These are phyloP conservation scores for Caenorhabditis latens DNA, from an alignment of 1,140 invertebrate genomes.

Conservation along the genomic window DNA sequence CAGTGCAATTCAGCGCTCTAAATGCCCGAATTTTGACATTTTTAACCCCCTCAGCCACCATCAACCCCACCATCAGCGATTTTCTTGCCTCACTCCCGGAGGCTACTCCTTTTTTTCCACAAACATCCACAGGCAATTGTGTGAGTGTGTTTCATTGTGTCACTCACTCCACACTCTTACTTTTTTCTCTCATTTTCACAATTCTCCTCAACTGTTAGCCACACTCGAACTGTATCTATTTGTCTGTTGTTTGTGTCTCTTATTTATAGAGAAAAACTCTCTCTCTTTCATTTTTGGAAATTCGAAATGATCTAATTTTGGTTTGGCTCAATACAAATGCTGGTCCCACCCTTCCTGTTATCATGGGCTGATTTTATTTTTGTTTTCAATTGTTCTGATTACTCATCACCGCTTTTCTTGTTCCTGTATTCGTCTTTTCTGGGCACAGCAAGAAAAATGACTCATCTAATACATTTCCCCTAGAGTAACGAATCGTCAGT, in stretches of 20 bases:
- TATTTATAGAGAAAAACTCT: background rate
- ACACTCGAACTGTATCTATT: constrained; percentile 47
- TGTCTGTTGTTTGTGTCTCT: constrained; percentile 50
- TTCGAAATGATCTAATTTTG: constrained; percentile 3
- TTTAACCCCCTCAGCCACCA: background rate
- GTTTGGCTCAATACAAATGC: background rate
- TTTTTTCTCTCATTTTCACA: constrained; percentile 29
- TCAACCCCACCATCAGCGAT: constrained; percentile 31
- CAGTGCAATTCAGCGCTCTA: constrained; percentile 26
- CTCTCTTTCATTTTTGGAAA: background rate
- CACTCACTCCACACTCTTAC: constrained; percentile 8
- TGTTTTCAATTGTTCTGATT: background rate
- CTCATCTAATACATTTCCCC: background rate
- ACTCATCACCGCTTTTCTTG: constrained; percentile 3
- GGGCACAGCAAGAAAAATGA: constrained; percentile 2
- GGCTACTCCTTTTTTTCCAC: background rate
- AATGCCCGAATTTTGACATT: constrained; percentile 53
- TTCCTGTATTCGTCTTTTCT: background rate
- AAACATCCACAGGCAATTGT: constrained; percentile 14
- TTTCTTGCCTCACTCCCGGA: constrained; percentile 1
- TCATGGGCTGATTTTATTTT: background rate
- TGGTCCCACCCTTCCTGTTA: background rate
- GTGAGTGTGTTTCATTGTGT: constrained; percentile 36
- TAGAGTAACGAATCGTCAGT: constrained; percentile 35
- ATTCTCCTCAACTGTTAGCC: constrained; percentile 14